phyloP scores from a whole-genome alignment of 2,113 vertebrate species.

The Colossoma macropomum region DNA sequence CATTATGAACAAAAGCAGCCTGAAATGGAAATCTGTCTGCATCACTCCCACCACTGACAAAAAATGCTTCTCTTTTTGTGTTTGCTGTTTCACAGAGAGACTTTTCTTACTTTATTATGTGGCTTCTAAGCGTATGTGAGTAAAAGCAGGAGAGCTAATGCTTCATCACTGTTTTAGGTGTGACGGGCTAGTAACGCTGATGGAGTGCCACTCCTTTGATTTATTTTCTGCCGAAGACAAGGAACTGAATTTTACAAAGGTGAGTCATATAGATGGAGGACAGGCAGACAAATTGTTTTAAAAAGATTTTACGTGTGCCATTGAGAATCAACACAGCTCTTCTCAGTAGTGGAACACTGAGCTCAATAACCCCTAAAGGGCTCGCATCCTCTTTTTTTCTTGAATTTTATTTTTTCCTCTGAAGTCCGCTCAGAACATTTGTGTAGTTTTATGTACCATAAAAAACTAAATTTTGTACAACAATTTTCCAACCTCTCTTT shows the following conservation, averaged over 20 bases:
- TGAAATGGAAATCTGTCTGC: not conserved
- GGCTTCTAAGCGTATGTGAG: not conserved
- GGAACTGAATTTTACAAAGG: constrained; percentile 29
- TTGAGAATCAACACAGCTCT: too few relatives aligned
- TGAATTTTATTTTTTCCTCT: too few relatives aligned
- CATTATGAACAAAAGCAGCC: constrained; percentile 6
- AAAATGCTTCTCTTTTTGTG: not conserved
- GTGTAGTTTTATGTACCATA: too few relatives aligned
- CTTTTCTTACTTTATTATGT: not conserved
- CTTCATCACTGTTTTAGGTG: constrained; percentile 15
- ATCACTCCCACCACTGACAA: not conserved
- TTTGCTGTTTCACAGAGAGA: not conserved
- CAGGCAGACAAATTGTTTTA: not conserved
- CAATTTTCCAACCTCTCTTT: too few relatives aligned
- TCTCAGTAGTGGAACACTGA: too few relatives aligned
- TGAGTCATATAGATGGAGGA: constrained; percentile 8
- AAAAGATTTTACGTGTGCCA: not conserved
- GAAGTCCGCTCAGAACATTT: too few relatives aligned
- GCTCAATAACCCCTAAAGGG: too few relatives aligned
- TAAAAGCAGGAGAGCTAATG: not conserved
- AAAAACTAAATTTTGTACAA: too few relatives aligned
- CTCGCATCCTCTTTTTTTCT: too few relatives aligned
- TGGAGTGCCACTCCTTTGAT: constrained; percentile 19
- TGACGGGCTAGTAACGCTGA: constrained; percentile 8
- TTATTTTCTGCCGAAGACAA: constrained; percentile 42